These are phyloP conservation scores for Helarctos malayanus DNA, from an alignment of 2,797 vertebrate species.

Conservation along the genomic window DNA sequence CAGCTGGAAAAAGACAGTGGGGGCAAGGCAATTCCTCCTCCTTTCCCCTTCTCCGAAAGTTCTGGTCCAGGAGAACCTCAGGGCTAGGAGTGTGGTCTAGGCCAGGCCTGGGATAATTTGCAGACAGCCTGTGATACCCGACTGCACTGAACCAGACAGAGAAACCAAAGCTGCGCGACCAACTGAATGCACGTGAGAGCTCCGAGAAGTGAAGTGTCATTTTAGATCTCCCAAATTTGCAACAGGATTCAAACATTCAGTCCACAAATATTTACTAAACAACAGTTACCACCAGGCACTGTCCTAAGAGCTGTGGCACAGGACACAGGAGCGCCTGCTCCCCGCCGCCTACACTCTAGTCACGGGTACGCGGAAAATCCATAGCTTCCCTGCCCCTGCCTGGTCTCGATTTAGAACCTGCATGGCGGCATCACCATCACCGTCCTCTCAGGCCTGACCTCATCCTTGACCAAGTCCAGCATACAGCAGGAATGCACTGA, in stretches of 20 bases:
- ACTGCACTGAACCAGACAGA: not conserved
- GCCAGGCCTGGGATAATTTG: not conserved
- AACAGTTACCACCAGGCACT: not conserved
- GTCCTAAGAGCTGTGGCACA: not conserved
- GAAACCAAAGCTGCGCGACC: not conserved
- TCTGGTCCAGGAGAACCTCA: constrained; percentile 22
- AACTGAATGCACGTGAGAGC: not conserved
- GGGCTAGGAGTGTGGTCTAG: not conserved
- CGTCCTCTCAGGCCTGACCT: not conserved
- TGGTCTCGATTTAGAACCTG: not conserved
- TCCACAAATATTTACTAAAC: constrained; percentile 15
- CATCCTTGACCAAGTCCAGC: not conserved
- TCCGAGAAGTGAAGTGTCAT: not conserved
- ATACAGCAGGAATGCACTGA: not conserved
- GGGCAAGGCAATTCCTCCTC: not conserved
- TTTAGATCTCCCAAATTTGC: not conserved
- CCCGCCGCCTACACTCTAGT: not conserved
- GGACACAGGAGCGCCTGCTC: not conserved
- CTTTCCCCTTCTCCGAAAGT: not conserved
- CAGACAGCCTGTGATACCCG: not conserved
- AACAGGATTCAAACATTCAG: not conserved
- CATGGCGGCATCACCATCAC: rapidly evolving
- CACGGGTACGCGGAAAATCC: not conserved
- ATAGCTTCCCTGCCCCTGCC: not conserved
- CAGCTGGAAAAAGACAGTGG: not conserved